Conservation (phyloP, 2,888 invertebrate genomes). For the Aleiodes testaceus region DNA sequence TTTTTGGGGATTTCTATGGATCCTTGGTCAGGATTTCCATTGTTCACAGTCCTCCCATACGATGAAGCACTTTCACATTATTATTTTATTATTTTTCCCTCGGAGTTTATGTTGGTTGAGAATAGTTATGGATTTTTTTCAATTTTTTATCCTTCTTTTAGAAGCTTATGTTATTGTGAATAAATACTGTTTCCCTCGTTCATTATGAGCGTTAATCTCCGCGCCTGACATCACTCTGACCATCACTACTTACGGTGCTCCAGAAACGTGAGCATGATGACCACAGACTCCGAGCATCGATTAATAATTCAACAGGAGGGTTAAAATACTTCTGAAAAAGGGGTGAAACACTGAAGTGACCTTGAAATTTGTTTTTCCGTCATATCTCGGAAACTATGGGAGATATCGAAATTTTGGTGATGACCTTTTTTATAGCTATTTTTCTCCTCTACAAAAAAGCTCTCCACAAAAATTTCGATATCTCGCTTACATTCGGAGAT, state of each 20-base stretch:
- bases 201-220: neutral
- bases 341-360: neutral
- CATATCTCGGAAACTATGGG: no score
- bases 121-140: neutral
- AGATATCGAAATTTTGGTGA: no score
- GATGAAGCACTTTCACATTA: constrained; percentile 25
- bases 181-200: no score
- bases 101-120: no score
- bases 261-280: no score
- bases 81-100: constrained; percentile 5
- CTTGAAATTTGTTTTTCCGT: no score
- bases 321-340: neutral
- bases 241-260: constrained; percentile 12
- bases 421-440: no score
- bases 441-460: no score
- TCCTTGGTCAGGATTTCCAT: constrained; percentile 40
- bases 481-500: no score
- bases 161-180: neutral
- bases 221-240: constrained; percentile 33
- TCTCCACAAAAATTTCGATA: no score
- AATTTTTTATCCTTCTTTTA: neutral
- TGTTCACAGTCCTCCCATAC: constrained; percentile 12
- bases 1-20: constrained; percentile 46
- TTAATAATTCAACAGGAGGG: neutral
- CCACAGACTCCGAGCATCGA: no score